Percentiles rank a stretch among this genome's conserved stretches.
These are phyloP conservation scores for Formica aserva DNA, from an alignment of 2,888 invertebrate genomes.

Conservation along the genomic window DNA sequence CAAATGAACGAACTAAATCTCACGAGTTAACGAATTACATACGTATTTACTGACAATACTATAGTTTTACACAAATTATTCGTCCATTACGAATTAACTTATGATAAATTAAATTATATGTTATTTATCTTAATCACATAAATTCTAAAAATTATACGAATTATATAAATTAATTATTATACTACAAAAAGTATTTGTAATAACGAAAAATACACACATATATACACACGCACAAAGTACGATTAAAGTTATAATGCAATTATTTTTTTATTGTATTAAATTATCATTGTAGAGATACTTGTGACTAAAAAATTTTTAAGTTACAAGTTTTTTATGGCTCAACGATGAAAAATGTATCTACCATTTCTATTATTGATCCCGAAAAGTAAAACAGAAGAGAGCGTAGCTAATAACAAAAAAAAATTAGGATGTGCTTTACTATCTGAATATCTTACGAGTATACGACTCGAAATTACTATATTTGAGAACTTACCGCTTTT, in stretches of 20 bases:
- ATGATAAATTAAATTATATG: not conserved
- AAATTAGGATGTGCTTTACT: slow-evolving; percentile 37
- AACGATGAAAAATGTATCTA: not conserved
- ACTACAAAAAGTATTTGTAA: not conserved
- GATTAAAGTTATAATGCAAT: not conserved
- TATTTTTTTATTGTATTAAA: not conserved
- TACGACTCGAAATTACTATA: slow-evolving; percentile 29
- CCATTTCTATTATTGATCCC: slow-evolving; percentile 29
- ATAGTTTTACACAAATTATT: slow-evolving; percentile 7
- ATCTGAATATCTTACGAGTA: slow-evolving; percentile 29
- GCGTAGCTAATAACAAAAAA: slow-evolving; percentile 8
- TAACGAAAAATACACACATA: not conserved
- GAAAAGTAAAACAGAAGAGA: slow-evolving; percentile 11
- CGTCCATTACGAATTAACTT: not conserved
- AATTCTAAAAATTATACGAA: not conserved
- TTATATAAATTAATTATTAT: not conserved
- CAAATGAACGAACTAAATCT: not conserved
- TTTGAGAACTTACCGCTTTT: slow-evolving; percentile 43
- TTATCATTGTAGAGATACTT: not conserved
- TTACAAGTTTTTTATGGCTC: slow-evolving; percentile 37
- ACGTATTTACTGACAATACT: not conserved
- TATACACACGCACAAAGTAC: not conserved
- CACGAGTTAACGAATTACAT: not conserved
- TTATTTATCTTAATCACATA: not conserved
- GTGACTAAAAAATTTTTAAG: not conserved